Base-by-base conservation (phyloP, 2,888 invertebrate species). In the Epistrophe grossulariae region DNA sequence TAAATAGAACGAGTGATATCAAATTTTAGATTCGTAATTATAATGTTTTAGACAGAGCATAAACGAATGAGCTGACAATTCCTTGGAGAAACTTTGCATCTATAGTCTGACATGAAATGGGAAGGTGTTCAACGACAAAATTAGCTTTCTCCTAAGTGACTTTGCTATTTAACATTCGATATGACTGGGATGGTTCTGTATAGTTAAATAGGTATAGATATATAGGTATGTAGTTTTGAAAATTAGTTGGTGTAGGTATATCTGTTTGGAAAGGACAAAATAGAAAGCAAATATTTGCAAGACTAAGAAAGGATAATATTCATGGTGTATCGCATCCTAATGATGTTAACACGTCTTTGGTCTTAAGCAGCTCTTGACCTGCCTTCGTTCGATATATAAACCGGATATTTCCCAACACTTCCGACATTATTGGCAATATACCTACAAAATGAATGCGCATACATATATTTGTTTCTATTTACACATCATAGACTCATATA, bases 321-420 rank as follows among this genome's bases (percentile, higher is more conserved):
- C 82, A 81, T 78, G 57, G 79, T 52, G 84, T 71, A 85, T 74
- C 62, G 81, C 78, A 85, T 78, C 82, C 74, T 83, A 83, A 83
- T 68, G 74, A 87, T 83, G 87, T 87, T 87, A 87, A 87, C 87
- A 87, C 87, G 87, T 87, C 40, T 79, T 50, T 48, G 79, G 74
- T 83, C 83, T 87, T 83, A 87, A 83, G 79, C 79, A 83, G 79
- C 70, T 83, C 70, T 79, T 79, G 77, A 78, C 77, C 78, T 72
- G 72, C 72, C 55, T 40, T 48, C 57, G 52, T 35, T 35, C 35
- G 24, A 43, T 62, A 35, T 15, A 57, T 9, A 57, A 55, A n/a
- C 62, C 71, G 80, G 74, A 81, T 76, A 76, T 70, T 52, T 50
- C 70, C 59, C 79, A 66, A 79, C 83, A 87, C 83, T 87, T 87